These are phyloP conservation scores for Parauchenoglanis punctatus DNA, from an alignment of 2,797 vertebrate species.

Conservation along the genomic window DNA sequence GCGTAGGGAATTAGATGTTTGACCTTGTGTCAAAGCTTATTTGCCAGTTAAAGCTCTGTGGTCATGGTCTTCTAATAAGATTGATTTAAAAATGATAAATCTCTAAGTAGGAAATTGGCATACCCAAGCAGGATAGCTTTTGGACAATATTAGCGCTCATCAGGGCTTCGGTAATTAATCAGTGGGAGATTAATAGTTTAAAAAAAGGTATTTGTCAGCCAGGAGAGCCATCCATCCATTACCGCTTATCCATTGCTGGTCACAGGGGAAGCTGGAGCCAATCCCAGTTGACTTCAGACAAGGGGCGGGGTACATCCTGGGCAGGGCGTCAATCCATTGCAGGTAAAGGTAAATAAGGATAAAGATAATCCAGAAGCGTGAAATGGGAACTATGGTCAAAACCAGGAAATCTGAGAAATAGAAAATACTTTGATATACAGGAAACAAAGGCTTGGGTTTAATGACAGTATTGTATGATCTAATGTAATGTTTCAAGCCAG, in stretches of 20 bases:
- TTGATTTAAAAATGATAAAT: not conserved
- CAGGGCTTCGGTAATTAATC: not conserved
- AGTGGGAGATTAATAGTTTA: not conserved
- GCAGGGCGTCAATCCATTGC: too few relatives aligned
- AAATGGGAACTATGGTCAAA: not conserved
- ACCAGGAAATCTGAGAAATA: not conserved
- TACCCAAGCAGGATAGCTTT: not conserved
- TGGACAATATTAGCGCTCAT: not conserved
- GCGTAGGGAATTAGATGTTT: not conserved
- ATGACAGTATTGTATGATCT: not conserved
- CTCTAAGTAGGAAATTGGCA: not conserved
- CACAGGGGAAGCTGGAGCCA: too few relatives aligned
- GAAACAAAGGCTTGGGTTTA: not conserved
- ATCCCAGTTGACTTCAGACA: too few relatives aligned
- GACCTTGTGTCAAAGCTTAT: conserved; percentile 1
- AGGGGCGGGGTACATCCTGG: too few relatives aligned
- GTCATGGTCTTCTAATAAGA: not conserved
- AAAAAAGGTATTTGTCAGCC: not conserved
- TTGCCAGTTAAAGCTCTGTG: not conserved
- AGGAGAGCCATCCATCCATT: not conserved
- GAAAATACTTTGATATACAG: not conserved
- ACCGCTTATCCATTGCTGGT: too few relatives aligned
- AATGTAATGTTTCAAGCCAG: not conserved
- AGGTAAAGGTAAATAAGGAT: not conserved
- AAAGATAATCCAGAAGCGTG: not conserved